Evolutionary conservation across 1,140 invertebrate species (phyloP).

Genomic region (Bombyx mandarina): DNA sequence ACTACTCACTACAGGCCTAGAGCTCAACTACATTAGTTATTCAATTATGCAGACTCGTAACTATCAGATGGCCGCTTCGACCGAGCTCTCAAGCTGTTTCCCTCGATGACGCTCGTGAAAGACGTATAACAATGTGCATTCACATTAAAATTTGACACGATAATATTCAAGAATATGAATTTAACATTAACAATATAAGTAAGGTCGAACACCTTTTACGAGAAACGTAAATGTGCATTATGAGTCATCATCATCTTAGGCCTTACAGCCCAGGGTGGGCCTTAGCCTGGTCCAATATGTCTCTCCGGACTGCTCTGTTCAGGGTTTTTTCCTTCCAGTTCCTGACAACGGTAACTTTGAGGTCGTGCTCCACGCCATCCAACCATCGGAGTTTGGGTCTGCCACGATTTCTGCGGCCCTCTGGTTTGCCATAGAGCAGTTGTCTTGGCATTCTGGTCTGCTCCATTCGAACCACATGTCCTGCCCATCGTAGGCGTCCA

Average conservation of each 20-base stretch:
- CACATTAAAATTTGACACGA: conserved; percentile 20
- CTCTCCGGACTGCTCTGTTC: too few relatives aligned
- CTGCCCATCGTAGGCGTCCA: too few relatives aligned
- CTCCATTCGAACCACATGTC: too few relatives aligned
- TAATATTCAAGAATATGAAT: conserved; percentile 18
- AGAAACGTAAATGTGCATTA: conserved; percentile 26
- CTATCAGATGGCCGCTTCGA: conserved; percentile 45
- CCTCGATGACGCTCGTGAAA: conserved; percentile 34
- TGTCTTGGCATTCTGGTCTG: too few relatives aligned
- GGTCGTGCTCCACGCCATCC: too few relatives aligned
- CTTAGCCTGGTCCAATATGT: too few relatives aligned
- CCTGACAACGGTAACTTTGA: background rate
- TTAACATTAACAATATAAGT: conserved; percentile 11
- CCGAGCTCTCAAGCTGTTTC: conserved; percentile 27
- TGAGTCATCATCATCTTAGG: background rate
- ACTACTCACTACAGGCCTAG: conserved; percentile 31
- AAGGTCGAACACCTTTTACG: conserved; percentile 8
- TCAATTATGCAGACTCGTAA: conserved; percentile 48
- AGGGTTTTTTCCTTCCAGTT: background rate
- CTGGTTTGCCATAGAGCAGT: too few relatives aligned
- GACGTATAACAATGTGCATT: conserved; percentile 35
- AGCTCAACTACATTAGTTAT: conserved; percentile 46
- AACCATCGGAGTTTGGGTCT: too few relatives aligned
- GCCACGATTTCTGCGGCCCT: too few relatives aligned
- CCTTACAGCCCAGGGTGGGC: too few relatives aligned